Conservation (phyloP, 2,888 invertebrate species). For the Agriopis aurantiaria region DNA sequence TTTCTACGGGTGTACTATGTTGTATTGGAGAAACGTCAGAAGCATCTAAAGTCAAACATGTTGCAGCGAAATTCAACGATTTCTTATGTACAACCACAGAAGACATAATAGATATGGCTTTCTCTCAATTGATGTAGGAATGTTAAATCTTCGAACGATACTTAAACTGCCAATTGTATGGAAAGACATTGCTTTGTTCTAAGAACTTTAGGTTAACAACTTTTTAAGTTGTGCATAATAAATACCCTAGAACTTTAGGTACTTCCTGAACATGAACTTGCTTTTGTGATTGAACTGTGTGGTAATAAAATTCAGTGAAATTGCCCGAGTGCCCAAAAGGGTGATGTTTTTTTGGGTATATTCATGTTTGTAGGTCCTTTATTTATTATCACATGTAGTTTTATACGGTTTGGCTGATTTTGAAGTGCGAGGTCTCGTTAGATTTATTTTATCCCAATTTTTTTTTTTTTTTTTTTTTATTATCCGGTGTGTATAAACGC, state of each 20-base stretch:
- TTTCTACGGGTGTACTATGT: not conserved
- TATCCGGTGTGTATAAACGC: no score
- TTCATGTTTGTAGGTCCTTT: not conserved
- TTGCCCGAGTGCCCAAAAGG: no score
- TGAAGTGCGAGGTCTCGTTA: no score
- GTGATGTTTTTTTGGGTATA: no score
- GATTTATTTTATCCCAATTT: no score
- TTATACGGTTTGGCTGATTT: no score
- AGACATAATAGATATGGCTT: no score
- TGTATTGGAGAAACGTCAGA: constrained; percentile 14
- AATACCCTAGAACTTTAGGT: constrained; percentile 15
- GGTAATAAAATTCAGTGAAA: not conserved
- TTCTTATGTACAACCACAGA: constrained; percentile 50
- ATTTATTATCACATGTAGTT: not conserved
- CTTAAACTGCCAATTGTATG: constrained; percentile 11
- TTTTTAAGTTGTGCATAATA: no score
- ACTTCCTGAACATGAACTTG: not conserved
- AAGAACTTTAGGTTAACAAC: constrained; percentile 20
- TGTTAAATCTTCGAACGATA: constrained; percentile 36
- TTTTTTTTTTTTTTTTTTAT: no score
- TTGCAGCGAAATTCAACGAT: constrained; percentile 22
- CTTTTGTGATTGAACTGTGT: not conserved
- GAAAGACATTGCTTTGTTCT: constrained; percentile 12
- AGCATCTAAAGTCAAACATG: constrained; percentile 1
- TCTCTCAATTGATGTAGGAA: constrained; percentile 51